A percentile compares a stretch with the other conserved stretches of the same genome.
These are phyloP conservation scores for Macrophya alboannulata DNA, from an alignment of 2,888 invertebrate species.

Conservation along the genomic window DNA sequence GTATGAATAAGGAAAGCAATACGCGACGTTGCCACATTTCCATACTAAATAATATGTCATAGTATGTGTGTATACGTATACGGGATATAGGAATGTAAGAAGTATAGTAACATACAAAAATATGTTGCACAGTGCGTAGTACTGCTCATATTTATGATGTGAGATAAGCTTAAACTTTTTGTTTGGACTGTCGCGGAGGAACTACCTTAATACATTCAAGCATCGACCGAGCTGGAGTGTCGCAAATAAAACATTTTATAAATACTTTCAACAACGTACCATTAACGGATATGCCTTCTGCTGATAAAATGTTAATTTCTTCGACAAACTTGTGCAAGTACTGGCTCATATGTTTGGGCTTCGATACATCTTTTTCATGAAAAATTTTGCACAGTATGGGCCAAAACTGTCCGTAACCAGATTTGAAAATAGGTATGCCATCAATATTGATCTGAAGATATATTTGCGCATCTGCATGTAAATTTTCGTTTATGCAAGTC, in stretches of 20 bases:
- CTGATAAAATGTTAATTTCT: conserved; percentile 59
- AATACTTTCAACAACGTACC: conserved; percentile 54
- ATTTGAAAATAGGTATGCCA: conserved; percentile 60
- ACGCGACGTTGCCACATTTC: no score
- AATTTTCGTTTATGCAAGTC: conserved; percentile 6
- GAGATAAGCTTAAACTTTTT: no score
- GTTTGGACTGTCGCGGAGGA: no score
- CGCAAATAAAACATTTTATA: conserved; percentile 61
- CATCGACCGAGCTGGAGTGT: conserved; percentile 61
- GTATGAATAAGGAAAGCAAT: no score
- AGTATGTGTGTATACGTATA: no score
- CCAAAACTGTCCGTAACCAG: conserved; percentile 60
- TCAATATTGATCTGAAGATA: conserved; percentile 56
- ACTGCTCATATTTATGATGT: no score
- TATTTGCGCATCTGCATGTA: conserved; percentile 20
- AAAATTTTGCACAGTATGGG: conserved; percentile 61
- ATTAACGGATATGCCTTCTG: conserved; percentile 56
- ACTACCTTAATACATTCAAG: conserved; percentile 58
- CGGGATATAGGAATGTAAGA: no score
- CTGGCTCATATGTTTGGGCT: conserved; percentile 58
- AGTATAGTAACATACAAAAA: no score
- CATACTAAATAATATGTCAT: no score
- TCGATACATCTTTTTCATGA: conserved; percentile 53
- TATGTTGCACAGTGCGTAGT: no score
- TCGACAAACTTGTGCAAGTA: conserved; percentile 59